Evolutionary conservation across 2,888 invertebrate species (phyloP).

Genomic region (Drosophila aldrichi): DNA sequence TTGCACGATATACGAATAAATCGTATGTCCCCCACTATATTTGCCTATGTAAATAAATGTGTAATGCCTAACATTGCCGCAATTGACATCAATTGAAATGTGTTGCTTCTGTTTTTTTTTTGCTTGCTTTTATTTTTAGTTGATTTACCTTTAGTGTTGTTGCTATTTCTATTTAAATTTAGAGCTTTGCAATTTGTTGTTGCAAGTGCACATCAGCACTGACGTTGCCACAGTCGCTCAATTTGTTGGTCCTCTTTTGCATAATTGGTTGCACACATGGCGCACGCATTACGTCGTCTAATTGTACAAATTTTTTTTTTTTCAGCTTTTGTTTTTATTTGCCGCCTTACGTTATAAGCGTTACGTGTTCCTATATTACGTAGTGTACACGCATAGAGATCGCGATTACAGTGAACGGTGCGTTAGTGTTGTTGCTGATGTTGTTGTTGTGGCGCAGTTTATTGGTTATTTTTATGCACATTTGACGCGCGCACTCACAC

Average conservation of each 20-base stretch:
- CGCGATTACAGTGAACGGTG: constrained; percentile 56
- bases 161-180: constrained; percentile 58
- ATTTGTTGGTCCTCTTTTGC: constrained; percentile 71
- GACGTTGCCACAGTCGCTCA: constrained; percentile 51
- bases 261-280: constrained; percentile 77
- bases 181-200: constrained; percentile 48
- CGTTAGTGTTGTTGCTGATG: constrained; percentile 32
- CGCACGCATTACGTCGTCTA: constrained; percentile 45
- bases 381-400: constrained; percentile 52
- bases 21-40: not conserved
- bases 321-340: constrained; percentile 23
- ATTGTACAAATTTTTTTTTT: constrained; percentile 43
- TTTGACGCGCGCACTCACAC: constrained; percentile 42
- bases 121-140: constrained; percentile 61
- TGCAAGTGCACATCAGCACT: constrained; percentile 46
- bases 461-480: constrained; percentile 63
- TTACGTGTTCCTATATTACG: constrained; percentile 55
- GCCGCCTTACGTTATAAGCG: constrained; percentile 45
- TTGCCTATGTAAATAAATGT: constrained; percentile 67
- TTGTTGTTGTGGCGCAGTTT: constrained; percentile 59
- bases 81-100: constrained; percentile 77
- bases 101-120: constrained; percentile 3
- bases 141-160: constrained; percentile 65
- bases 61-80: constrained; percentile 59
- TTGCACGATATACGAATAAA: constrained; percentile 21